Base-by-base conservation (phyloP, 2,113 vertebrate genomes). In the Cisticola juncidis region DNA sequence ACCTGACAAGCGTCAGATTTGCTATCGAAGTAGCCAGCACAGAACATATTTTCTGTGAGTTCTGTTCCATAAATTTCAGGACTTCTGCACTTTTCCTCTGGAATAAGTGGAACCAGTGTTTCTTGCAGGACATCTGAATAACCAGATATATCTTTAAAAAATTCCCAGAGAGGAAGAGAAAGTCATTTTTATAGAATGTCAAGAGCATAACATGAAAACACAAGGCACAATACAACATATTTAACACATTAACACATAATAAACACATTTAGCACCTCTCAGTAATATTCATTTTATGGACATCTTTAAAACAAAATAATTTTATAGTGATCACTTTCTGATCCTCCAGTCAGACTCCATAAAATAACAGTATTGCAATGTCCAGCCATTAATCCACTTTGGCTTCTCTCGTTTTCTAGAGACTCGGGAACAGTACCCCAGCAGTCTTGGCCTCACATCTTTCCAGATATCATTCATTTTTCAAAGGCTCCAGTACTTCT, bases 1-100 rank as follows among this genome's bases (percentile, higher is more conserved):
- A 99, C 99, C 99, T 99, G 99, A 90, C 99, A 99, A 44, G 99
- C 99, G 5, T 99, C 99, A 1, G 96, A 96, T 70, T 97, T 98
- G 93, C 97, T 97, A 45, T 98, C 97, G 0, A 98, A 95, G 85
- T 98, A 98, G 56, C 99, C 99, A 0, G 99, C 99, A 22, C 99
- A 99, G 40, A 99, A 95, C 99, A 99, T 99, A 95, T 98, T 98
- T 48, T 97, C 78, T 12, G 97, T 99, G 73, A 99, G 86, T 48
- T 99, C 98, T 8, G 89, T 96, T 18, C 99, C 99, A 5, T 99
- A 99, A 50, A 99, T 97, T 18, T 99, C 98, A 1, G 98, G 98
- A 50, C 98, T 98, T 91, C 95, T 98, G 78, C 99, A 99, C 42
- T 94, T 92, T 28, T 97, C 97, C 5, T 98, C 98, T 1, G 98